Percentiles rank a stretch among this genome's conserved stretches.
Conservation (phyloP, 2,888 invertebrate species). For the Perizoma affinitatum region DNA sequence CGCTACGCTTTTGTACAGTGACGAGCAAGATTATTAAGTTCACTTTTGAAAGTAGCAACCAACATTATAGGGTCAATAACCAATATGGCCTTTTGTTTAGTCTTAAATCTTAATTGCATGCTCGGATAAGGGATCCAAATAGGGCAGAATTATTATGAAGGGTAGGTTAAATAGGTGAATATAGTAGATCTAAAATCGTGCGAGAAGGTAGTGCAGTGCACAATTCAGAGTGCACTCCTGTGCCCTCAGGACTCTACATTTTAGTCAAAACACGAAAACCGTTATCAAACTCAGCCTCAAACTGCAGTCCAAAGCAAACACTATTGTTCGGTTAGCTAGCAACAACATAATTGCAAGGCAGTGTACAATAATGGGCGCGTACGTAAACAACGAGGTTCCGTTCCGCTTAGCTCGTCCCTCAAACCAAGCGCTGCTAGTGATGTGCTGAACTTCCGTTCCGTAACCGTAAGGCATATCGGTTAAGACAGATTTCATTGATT, state of each 20-base stretch:
- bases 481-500: too few species aligned
- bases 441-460: constrained; percentile 14
- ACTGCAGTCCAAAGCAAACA: constrained; percentile 31
- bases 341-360: constrained; percentile 37
- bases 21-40: constrained; percentile 9
- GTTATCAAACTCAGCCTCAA: constrained; percentile 3
- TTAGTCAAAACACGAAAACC: constrained; percentile 1
- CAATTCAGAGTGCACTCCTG: too few species aligned
- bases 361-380: constrained; percentile 34
- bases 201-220: background rate
- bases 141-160: too few species aligned
- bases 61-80: too few species aligned
- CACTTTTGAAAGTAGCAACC: background rate
- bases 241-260: background rate
- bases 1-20: constrained; percentile 19
- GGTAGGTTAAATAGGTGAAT: too few species aligned
- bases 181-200: background rate
- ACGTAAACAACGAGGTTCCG: constrained; percentile 34
- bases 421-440: constrained; percentile 25
- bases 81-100: too few species aligned
- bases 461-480: background rate
- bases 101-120: too few species aligned
- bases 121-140: too few species aligned
- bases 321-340: constrained; percentile 35
- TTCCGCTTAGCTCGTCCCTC: constrained; percentile 31